These are phyloP conservation scores for Meloe dianella DNA, from an alignment of 2,888 invertebrate species.

Conservation along the genomic window DNA sequence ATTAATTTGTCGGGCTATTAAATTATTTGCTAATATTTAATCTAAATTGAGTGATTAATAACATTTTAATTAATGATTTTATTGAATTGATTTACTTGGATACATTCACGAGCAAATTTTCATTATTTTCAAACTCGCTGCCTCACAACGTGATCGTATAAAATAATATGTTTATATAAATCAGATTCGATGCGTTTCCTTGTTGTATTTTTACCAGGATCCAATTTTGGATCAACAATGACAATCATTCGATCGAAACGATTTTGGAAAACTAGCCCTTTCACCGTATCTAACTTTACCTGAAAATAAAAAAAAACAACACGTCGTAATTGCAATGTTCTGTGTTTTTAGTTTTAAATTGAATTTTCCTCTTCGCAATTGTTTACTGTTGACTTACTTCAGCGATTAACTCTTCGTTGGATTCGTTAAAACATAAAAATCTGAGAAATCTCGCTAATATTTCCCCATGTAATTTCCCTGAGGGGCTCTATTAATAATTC, in stretches of 20 bases:
- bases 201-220: constrained; percentile 72
- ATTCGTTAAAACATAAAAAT: background rate
- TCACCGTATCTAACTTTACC: constrained; percentile 73
- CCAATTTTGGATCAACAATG: constrained; percentile 69
- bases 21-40: background rate
- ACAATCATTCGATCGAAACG: constrained; percentile 79
- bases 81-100: background rate
- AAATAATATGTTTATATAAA: constrained; percentile 74
- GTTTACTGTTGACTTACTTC: too few relatives aligned
- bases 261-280: constrained; percentile 80
- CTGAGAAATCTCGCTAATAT: background rate
- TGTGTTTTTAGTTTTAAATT: too few relatives aligned
- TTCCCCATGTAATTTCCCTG: background rate
- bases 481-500: background rate
- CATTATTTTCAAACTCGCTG: constrained; percentile 55
- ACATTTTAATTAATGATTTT: background rate
- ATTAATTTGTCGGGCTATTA: background rate
- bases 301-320: constrained; percentile 43
- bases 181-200: constrained; percentile 69
- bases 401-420: background rate
- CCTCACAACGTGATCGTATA: constrained; percentile 81
- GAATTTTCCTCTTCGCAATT: too few relatives aligned
- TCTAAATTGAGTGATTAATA: background rate
- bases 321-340: too few relatives aligned
- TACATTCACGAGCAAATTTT: too few relatives aligned